Conservation (phyloP, 2,888 invertebrate species). For the Acronicta leporina region DNA sequence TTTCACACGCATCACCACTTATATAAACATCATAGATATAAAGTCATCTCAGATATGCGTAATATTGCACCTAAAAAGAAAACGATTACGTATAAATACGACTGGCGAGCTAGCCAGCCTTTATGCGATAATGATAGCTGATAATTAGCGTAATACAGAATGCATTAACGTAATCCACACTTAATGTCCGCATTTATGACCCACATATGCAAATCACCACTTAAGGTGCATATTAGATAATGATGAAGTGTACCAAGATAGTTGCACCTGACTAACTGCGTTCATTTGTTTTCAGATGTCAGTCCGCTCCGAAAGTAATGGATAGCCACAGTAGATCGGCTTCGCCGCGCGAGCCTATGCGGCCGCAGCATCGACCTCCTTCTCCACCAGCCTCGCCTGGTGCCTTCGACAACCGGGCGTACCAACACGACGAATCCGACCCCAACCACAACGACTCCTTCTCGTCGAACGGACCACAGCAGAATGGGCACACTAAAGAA, state of each 20-base stretch:
- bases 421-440: slow-evolving; percentile 81
- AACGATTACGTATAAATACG: slow-evolving; percentile 8
- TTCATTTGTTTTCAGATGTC: slow-evolving; percentile 78
- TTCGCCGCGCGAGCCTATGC: slow-evolving; percentile 85
- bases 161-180: slow-evolving; percentile 9
- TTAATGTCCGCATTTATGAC: slow-evolving; percentile 44
- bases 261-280: slow-evolving; percentile 28
- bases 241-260: slow-evolving; percentile 2
- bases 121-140: slow-evolving; percentile 24
- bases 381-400: slow-evolving; percentile 77
- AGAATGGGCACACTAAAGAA: slow-evolving; percentile 81
- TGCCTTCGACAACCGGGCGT: slow-evolving; percentile 85
- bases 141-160: slow-evolving; percentile 31
- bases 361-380: slow-evolving; percentile 83
- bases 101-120: neutral
- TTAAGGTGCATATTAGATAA: slow-evolving; percentile 36
- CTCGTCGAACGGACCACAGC: slow-evolving; percentile 77
- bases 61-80: neutral
- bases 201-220: slow-evolving; percentile 48
- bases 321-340: slow-evolving; percentile 87
- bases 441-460: slow-evolving; percentile 87
- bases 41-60: slow-evolving; percentile 17
- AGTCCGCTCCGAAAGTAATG: slow-evolving; percentile 86
- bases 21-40: slow-evolving; percentile 30
- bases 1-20: slow-evolving; percentile 29